A percentile compares a stretch with the other conserved stretches of the same genome.
Evolutionary conservation across 2,113 vertebrate species (phyloP).

Genomic region (Gyps fulvus): DNA sequence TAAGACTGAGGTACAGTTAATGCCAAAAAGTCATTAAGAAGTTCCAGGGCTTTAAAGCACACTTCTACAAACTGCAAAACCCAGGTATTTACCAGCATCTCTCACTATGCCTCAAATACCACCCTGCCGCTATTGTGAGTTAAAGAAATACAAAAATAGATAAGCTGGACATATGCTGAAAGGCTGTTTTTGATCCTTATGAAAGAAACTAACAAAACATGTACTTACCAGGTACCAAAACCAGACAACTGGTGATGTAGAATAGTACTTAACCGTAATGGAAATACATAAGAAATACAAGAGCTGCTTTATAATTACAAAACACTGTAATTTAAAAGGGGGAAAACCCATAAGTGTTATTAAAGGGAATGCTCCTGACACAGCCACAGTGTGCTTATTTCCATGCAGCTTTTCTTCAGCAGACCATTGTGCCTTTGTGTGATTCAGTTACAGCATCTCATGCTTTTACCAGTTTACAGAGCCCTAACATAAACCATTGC

Average conservation of each 20-base stretch:
- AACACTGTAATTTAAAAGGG: not conserved
- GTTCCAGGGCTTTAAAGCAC: not conserved
- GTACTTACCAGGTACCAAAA: not conserved
- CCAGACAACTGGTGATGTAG: not conserved
- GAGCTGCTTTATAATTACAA: not conserved
- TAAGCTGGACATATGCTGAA: not conserved
- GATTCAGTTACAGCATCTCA: constrained; percentile 30
- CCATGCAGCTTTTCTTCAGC: not conserved
- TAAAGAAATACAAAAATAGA: not conserved
- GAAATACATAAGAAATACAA: not conserved
- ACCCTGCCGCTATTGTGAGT: not conserved
- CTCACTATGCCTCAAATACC: not conserved
- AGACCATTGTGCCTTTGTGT: not conserved
- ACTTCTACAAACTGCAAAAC: not conserved
- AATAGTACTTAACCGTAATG: not conserved
- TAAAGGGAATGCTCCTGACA: not conserved
- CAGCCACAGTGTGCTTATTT: not conserved
- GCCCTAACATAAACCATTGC: not conserved
- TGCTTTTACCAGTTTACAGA: constrained; percentile 27
- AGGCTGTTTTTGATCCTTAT: not conserved
- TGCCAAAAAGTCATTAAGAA: not conserved
- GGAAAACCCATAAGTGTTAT: not conserved
- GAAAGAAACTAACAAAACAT: not conserved
- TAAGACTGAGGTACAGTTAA: not conserved
- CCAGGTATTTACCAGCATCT: not conserved